Percentiles rank a stretch among this genome's conserved stretches.
phyloP scores from a whole-genome alignment of 2,113 vertebrate genomes.

The Hiodon tergisus region DNA sequence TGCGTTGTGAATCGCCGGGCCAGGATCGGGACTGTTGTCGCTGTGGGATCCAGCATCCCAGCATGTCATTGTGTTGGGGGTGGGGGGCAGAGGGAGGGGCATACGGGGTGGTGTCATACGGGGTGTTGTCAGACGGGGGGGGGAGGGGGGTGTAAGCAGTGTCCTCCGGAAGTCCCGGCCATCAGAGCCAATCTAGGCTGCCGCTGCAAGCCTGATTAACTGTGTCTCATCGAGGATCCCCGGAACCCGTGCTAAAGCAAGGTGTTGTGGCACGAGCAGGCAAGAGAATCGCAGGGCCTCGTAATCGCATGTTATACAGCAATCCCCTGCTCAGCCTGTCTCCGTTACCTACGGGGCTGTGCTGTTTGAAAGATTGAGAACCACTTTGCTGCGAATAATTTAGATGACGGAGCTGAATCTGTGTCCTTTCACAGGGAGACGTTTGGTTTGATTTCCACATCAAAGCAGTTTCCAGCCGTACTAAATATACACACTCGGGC shows the following conservation, averaged over 20 bases:
- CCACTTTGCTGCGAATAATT: background rate
- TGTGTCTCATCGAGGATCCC: constrained; percentile 20
- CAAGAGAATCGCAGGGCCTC: background rate
- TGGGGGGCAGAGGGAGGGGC: no score
- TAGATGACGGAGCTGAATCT: background rate
- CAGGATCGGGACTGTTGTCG: no score
- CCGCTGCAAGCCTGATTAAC: constrained; percentile 6
- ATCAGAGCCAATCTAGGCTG: constrained; percentile 13
- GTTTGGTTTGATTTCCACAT: no score
- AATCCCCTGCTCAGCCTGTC: background rate
- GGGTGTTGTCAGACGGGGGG: background rate
- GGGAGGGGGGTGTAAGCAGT: background rate
- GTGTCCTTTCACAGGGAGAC: background rate
- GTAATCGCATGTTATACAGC: background rate
- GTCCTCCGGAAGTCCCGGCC: no score
- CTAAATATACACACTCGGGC: no score
- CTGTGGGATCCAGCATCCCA: no score
- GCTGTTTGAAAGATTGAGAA: background rate
- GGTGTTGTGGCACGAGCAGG: background rate
- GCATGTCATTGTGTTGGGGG: no score
- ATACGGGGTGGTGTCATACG: no score
- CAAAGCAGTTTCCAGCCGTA: no score
- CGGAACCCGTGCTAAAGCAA: background rate
- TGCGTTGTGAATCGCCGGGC: no score
- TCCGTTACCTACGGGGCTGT: no score